Conservation (phyloP, 2,113 vertebrate species). For the Puffinus mauretanicus region DNA sequence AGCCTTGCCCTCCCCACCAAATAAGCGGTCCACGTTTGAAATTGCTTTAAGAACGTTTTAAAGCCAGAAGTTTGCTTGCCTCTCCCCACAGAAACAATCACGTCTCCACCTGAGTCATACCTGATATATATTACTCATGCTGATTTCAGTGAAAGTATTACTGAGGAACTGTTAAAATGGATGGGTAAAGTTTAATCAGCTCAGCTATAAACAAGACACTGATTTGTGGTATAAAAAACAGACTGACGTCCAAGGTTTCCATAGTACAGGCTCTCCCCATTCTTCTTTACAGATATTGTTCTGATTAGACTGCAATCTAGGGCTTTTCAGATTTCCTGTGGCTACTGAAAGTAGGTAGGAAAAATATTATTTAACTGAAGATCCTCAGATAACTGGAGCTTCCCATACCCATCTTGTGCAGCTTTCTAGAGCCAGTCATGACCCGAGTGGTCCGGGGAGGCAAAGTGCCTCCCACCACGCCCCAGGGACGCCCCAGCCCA, state of each 20-base stretch:
- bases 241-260: background rate
- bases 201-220: background rate
- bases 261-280: background rate
- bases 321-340: background rate
- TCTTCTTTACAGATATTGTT: background rate
- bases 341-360: background rate
- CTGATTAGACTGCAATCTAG: background rate
- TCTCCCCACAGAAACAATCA: background rate
- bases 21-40: background rate
- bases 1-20: background rate
- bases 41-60: background rate
- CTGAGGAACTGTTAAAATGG: background rate
- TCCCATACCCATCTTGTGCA: fast-evolving
- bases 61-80: background rate
- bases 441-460: fast-evolving
- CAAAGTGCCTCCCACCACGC: fast-evolving
- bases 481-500: background rate
- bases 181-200: background rate
- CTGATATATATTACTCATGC: background rate
- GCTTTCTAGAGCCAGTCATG: background rate
- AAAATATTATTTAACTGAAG: background rate
- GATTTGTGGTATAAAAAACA: background rate
- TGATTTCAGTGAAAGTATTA: background rate
- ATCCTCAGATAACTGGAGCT: too few species aligned
- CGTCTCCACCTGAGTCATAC: background rate